Evolutionary conservation across 1,140 invertebrate species (phyloP).

Genomic region (Proales similis): DNA sequence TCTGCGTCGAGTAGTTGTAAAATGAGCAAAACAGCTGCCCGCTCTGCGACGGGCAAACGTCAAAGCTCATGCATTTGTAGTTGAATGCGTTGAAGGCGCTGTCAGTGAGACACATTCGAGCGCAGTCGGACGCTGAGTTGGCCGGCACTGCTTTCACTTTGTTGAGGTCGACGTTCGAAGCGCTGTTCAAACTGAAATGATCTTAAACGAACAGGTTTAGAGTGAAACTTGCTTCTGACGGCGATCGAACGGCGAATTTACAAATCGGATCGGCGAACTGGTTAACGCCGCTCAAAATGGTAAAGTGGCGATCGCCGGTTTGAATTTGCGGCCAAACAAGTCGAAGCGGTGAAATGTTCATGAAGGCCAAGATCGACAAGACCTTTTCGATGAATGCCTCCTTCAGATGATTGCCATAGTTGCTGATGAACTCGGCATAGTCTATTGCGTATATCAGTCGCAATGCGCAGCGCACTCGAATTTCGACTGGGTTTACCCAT

Average conservation of each 20-base stretch:
- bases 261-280: slow-evolving; percentile 6
- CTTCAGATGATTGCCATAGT: slow-evolving; percentile 19
- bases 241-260: not conserved
- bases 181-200: slow-evolving; percentile 28
- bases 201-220: slow-evolving; percentile 1
- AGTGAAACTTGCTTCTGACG: not conserved
- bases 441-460: too few species aligned
- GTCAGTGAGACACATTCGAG: slow-evolving; percentile 11
- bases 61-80: slow-evolving; percentile 35
- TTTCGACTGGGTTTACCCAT: slow-evolving; percentile 8
- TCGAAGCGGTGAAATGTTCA: slow-evolving; percentile 22
- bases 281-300: slow-evolving; percentile 1
- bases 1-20: slow-evolving; percentile 25
- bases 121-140: slow-evolving; percentile 11
- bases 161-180: slow-evolving; percentile 1
- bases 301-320: slow-evolving; percentile 2
- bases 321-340: slow-evolving; percentile 18
- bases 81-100: slow-evolving; percentile 1
- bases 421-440: too few species aligned
- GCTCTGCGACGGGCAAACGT: not conserved
- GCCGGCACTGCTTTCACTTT: slow-evolving; percentile 11
- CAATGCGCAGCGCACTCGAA: too few species aligned
- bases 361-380: slow-evolving; percentile 19
- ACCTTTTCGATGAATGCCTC: slow-evolving; percentile 17
- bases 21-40: slow-evolving; percentile 18